phyloP scores from a whole-genome alignment of 2,888 invertebrate genomes.

The Teinopalpus imperialis region DNA sequence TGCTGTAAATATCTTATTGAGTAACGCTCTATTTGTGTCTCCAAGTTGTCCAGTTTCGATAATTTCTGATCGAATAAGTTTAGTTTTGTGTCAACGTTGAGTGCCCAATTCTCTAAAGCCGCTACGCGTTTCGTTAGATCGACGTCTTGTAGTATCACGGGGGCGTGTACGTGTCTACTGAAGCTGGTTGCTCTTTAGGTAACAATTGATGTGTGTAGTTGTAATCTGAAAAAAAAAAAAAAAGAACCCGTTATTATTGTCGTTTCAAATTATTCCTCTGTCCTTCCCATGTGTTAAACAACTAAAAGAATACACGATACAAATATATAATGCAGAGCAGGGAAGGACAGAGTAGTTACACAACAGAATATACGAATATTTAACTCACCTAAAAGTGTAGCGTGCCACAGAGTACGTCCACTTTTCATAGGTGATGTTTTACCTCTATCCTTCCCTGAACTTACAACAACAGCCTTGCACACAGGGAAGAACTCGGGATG shows the following conservation, averaged over 20 bases:
- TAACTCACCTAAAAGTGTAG: constrained; percentile 78
- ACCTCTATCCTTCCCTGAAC: constrained; percentile 76
- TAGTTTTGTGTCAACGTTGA: constrained; percentile 77
- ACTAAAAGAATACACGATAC: constrained; percentile 26
- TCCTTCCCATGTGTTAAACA: constrained; percentile 67
- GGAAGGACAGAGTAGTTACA: constrained; percentile 84
- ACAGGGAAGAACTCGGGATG: constrained; percentile 59
- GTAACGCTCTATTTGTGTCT: constrained; percentile 73
- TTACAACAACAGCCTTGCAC: constrained; percentile 22
- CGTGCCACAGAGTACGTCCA: constrained; percentile 60
- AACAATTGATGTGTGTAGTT: constrained; percentile 46
- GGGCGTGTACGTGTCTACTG: constrained; percentile 53
- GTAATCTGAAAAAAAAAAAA: constrained; percentile 59
- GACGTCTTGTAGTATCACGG: constrained; percentile 55
- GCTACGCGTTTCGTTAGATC: constrained; percentile 60
- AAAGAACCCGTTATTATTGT: constrained; percentile 26
- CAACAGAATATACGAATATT: constrained; percentile 44
- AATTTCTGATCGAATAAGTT: constrained; percentile 80
- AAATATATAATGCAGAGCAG: constrained; percentile 62
- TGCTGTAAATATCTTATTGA: constrained; percentile 79
- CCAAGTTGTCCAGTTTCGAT: constrained; percentile 68
- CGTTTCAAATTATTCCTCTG: constrained; percentile 47
- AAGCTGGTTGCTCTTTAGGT: constrained; percentile 39
- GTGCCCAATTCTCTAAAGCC: constrained; percentile 71
- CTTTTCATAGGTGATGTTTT: constrained; percentile 74